phyloP scores from a whole-genome alignment of 2,888 invertebrate genomes.

The Idaea straminata region DNA sequence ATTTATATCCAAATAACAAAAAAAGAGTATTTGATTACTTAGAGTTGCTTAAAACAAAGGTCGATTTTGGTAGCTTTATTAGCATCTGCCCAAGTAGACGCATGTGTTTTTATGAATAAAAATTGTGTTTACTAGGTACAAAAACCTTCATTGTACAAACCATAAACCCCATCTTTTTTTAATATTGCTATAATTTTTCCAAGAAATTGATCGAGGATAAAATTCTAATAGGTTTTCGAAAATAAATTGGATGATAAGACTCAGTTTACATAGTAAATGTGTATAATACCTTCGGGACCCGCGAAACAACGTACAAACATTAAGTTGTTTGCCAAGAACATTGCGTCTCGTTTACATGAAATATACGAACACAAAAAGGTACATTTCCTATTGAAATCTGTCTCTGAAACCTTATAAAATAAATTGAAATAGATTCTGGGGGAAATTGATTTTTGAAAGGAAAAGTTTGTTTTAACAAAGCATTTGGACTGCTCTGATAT shows the following conservation, averaged over 20 bases:
- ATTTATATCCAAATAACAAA: too few species aligned
- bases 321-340: constrained; percentile 20
- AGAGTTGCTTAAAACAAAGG: too few species aligned
- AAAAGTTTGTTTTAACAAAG: not conserved
- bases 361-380: not conserved
- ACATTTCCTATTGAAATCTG: constrained; percentile 3
- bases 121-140: not conserved
- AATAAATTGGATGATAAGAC: constrained; percentile 25
- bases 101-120: not conserved
- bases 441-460: not conserved
- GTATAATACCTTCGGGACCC: constrained; percentile 15
- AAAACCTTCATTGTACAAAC: not conserved
- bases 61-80: too few species aligned
- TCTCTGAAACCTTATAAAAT: not conserved
- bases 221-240: constrained; percentile 16
- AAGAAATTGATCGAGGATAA: constrained; percentile 19
- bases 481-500: constrained; percentile 6
- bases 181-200: not conserved
- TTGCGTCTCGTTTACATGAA: constrained; percentile 19
- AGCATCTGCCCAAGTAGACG: not conserved
- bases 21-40: too few species aligned
- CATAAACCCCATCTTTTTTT: not conserved
- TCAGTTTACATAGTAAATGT: constrained; percentile 25
- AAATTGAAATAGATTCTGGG: not conserved
- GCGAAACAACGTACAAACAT: constrained; percentile 22